Evolutionary conservation across 2,797 vertebrate species (phyloP).

Genomic region (Pipistrellus kuhlii): DNA sequence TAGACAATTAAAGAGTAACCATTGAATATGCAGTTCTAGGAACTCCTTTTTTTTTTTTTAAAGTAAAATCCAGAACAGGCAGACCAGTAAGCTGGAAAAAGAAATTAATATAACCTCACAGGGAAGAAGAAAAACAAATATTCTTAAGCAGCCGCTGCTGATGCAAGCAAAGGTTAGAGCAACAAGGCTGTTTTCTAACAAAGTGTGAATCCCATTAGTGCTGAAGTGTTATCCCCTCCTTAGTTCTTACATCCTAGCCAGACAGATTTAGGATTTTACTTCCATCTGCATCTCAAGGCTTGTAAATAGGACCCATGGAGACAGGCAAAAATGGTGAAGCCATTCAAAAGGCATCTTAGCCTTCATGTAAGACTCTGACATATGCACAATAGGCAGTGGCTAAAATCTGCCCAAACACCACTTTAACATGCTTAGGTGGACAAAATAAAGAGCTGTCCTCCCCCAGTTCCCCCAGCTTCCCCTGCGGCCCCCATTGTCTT

Average conservation of each 20-base stretch:
- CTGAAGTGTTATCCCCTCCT: constrained; percentile 46
- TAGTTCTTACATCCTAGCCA: background rate
- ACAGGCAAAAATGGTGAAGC: constrained; percentile 50
- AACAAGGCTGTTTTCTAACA: constrained; percentile 65
- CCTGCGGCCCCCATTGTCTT: background rate
- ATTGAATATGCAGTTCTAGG: constrained; percentile 21
- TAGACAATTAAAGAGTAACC: constrained; percentile 15
- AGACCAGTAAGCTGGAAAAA: constrained; percentile 52
- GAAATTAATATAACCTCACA: constrained; percentile 32
- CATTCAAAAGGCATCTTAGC: constrained; percentile 58
- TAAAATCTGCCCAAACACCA: constrained; percentile 25
- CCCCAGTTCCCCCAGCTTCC: background rate
- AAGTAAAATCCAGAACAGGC: constrained; percentile 53
- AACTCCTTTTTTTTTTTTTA: background rate
- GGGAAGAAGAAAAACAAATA: constrained; percentile 71
- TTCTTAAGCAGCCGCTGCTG: constrained; percentile 46
- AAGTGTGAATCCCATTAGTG: constrained; percentile 63
- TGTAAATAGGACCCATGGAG: constrained; percentile 34
- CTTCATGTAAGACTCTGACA: constrained; percentile 25
- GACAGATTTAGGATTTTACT: background rate
- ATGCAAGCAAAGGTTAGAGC: constrained; percentile 69
- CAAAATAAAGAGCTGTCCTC: constrained; percentile 32
- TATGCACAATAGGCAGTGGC: constrained; percentile 24
- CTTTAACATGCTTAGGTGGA: constrained; percentile 3
- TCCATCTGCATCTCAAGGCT: constrained; percentile 43